These are phyloP conservation scores for Nomada lathburiana DNA, from an alignment of 2,888 invertebrate genomes.

Conservation along the genomic window DNA sequence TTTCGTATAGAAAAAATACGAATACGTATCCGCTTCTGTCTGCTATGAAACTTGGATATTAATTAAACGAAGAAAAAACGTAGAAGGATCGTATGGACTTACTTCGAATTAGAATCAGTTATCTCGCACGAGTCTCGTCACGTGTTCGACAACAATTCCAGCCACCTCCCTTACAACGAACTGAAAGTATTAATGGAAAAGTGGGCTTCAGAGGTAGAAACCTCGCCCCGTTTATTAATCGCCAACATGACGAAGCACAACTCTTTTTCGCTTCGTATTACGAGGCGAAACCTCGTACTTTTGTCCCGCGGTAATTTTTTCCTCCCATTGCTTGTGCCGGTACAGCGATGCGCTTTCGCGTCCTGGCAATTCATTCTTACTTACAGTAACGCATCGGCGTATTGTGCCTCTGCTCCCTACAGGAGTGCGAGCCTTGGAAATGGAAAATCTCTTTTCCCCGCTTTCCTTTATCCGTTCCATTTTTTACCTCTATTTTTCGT, in stretches of 20 bases:
- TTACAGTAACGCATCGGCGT: conserved; percentile 47
- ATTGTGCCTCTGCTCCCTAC: background rate
- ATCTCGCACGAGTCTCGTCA: no score
- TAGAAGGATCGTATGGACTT: no score
- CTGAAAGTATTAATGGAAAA: conserved; percentile 45
- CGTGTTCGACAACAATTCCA: no score
- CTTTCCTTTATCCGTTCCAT: no score
- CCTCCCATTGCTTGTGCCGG: conserved; percentile 31
- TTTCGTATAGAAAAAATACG: no score
- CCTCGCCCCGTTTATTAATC: conserved; percentile 60
- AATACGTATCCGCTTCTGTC: no score
- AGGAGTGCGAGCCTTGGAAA: no score
- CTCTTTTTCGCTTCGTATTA: conserved; percentile 47
- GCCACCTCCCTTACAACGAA: background rate
- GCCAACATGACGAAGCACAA: conserved; percentile 52
- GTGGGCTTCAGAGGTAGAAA: conserved; percentile 20
- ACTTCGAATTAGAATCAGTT: no score
- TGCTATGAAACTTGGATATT: no score
- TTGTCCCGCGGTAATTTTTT: conserved; percentile 59
- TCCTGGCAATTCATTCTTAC: conserved; percentile 61
- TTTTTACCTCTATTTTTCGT: no score
- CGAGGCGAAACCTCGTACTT: conserved; percentile 34
- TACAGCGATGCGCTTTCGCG: conserved; percentile 64
- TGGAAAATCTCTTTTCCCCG: no score
- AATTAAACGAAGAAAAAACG: no score